Evolutionary conservation across 2,888 invertebrate species (phyloP).

Genomic region (Lydus trimaculatus): DNA sequence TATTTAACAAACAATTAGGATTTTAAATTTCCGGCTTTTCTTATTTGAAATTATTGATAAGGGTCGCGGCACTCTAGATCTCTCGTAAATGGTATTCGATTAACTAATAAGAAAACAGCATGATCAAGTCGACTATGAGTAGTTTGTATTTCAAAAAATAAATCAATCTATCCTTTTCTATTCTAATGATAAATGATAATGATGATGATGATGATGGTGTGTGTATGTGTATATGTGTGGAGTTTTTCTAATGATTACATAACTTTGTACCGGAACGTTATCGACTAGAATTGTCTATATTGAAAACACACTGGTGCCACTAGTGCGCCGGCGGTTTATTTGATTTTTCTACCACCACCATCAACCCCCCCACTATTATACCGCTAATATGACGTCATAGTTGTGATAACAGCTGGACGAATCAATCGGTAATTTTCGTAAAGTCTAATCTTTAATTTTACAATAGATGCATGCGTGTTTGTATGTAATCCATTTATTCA

Average conservation of each 20-base stretch:
- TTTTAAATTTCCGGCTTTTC: not conserved
- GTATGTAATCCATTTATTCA: too few species aligned
- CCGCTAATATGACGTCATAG: not conserved
- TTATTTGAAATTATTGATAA: not conserved
- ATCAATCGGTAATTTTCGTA: not conserved
- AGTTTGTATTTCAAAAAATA: not conserved
- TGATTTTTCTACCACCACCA: not conserved
- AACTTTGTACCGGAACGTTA: slow-evolving; percentile 42
- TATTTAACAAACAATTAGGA: too few species aligned
- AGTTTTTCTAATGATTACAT: slow-evolving; percentile 30
- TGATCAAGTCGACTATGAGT: not conserved
- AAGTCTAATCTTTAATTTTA: not conserved
- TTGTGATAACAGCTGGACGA: not conserved
- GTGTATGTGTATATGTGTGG: not conserved
- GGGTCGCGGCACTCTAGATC: not conserved
- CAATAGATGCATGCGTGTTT: too few species aligned
- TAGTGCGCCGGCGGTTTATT: slow-evolving; percentile 13
- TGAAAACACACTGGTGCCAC: slow-evolving; percentile 15
- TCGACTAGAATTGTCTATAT: slow-evolving; percentile 44
- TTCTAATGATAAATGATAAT: slow-evolving; percentile 20
- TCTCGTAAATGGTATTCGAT: not conserved
- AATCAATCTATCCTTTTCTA: slow-evolving; percentile 17
- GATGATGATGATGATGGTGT: slow-evolving; percentile 6
- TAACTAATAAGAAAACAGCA: not conserved
- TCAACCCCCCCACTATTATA: not conserved